Evolutionary conservation across 2,888 invertebrate species (phyloP).

Genomic region (Xestia ashworthii): DNA sequence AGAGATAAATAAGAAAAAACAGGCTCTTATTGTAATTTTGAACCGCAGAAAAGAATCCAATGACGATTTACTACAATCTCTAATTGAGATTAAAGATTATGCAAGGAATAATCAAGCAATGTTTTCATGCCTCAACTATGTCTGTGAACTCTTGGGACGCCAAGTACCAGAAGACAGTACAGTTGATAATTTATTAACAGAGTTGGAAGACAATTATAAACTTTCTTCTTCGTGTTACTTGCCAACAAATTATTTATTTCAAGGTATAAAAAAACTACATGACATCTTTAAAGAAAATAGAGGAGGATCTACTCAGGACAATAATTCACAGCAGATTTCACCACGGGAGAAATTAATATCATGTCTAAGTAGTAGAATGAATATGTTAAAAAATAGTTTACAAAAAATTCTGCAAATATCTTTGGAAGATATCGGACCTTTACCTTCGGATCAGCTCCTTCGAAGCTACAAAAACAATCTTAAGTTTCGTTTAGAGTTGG

Average conservation of each 20-base stretch:
- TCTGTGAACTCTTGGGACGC: background rate
- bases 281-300: background rate
- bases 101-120: background rate
- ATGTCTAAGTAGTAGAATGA: slow-evolving; percentile 21
- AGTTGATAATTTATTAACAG: background rate
- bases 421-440: no score
- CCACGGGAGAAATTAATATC: slow-evolving; percentile 15
- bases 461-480: slow-evolving; percentile 18
- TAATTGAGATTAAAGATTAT: background rate
- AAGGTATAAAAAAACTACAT: slow-evolving; percentile 12
- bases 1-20: background rate
- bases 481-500: slow-evolving; percentile 31
- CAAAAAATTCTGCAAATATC: background rate
- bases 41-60: background rate
- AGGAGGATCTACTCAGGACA: background rate
- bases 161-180: background rate
- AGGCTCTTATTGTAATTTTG: background rate
- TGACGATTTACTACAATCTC: background rate
- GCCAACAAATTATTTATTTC: background rate
- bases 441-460: background rate
- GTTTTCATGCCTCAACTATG: background rate
- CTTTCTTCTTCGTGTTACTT: background rate
- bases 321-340: background rate
- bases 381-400: slow-evolving; percentile 10
- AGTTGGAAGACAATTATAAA: background rate